Evolutionary conservation across 1,140 invertebrate genomes (phyloP), one percentile per base, ranked within the genome.

Genomic region (Phortica variegata): DNA sequence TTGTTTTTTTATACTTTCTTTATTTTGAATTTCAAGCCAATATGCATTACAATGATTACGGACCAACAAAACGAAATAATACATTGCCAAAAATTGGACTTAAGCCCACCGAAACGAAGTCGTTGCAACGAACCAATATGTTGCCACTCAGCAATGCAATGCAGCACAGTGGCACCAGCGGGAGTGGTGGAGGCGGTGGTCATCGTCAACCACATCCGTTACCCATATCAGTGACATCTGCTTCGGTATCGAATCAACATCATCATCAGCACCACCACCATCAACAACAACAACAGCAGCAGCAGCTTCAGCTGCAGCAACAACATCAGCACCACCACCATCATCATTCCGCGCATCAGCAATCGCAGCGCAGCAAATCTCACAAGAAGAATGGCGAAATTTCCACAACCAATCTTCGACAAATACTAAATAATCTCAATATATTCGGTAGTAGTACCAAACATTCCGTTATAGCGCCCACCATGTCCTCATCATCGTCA

Each of bases 341-440:
- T 39, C 52, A 12, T 33, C 15, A 8, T 12, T 31, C 34, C 19
- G 65, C 59, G 58, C 20, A 79, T 79, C 62, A 26, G 10, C 10
- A 5, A 6, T 10, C 5, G 23, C 23, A 10, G 5, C 5, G 23
- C 23, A 26, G 65, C 61, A 37, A 79, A 78, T 44, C 42, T 70
- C 76, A 48, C 58, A 80, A 46, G 34, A 73, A 73, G 42, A 60
- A 71, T 36, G 54, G 60, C 41, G 73, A 75, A 59, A 63, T 66
- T 16, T 74, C 72, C 5, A 76, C 84, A 12, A 78, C 85, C 1
- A 87, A 88, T 65, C 80, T 90, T 8, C 77, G 86, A 40, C 85
- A 87, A 54, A 89, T 90, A 62, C 73, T 89, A 49, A 87, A 85
- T 61, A 89, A 89, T 68, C 79, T 90, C 15, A 89, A 89, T 74